Base-by-base conservation (phyloP, 2,797 vertebrate species). In the Bovichtus diacanthus region DNA sequence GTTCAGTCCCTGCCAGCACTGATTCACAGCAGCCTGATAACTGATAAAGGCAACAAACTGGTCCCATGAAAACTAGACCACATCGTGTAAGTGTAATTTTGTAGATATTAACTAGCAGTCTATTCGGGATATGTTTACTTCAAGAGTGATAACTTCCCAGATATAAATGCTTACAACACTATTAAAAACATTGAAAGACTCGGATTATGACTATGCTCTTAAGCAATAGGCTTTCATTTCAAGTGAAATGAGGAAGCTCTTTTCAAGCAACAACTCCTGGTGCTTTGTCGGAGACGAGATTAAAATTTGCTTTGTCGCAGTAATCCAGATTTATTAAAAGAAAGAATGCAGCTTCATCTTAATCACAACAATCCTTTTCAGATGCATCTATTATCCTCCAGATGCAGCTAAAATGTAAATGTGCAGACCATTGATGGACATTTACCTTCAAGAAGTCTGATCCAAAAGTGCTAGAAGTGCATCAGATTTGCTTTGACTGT, bases 11-110 rank as follows among this genome's bases (percentile, higher is more conserved):
- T 68, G 54, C 50, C 58, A 59, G 43, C 53, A 3, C 44, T 55
- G 73, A 72, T 73, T 68, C 63, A 81, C 82, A 43, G 39, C 76
- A 44, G 55, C 47, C 50, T 53, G 73, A 74, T 50, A 59, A 41
- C 55, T 64, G 74, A 82, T 71, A 63, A 63, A 82, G 29, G 27
- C n/a, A n/a, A 31, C 51, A 65, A 58, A 63, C 19, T 31, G 58
- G 13, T 56, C 6, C 0, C 62, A 63, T 62, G 51, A 29, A 58
- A 36, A 62, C 13, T 29, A 9, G 13, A 70, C 21, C 43, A 25
- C 11, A 23, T 9, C n/a, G 19, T n/a, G n/a, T n/a, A 55, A 36
- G 64, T n/a, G 29, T 65, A 19, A 61, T 59, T 53, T 44, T 71
- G 5, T 21, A 56, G 43, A 49, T 34, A 50, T 56, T 23, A 31